Base-by-base conservation (phyloP, 2,113 vertebrate species). In the Nothobranchius kuhntae region DNA sequence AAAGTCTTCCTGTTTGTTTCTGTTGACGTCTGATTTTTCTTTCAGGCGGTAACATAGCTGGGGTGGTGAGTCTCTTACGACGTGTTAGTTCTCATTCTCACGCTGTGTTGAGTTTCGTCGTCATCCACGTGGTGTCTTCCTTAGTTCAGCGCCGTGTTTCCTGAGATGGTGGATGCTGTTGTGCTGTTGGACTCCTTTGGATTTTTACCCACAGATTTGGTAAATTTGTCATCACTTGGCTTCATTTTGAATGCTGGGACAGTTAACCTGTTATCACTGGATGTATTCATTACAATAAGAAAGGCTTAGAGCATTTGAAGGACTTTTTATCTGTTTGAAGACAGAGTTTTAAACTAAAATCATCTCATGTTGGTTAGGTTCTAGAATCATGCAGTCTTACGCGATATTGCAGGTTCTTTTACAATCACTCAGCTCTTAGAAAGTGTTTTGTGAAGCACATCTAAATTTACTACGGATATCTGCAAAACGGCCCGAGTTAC, bases 101-200 rank as follows among this genome's bases (percentile, higher is more conserved):
- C n/a, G 11, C 40, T 38, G 5, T 9, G 4, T 21, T 46, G 15
- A 40, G 30, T 59, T 30, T 6, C 10, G 5, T 71, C 13, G 61
- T 35, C 21, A 2, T 61, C 11, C 26, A 0, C 58, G 1, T 38
- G 71, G 40, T 68, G 15, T 75, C 67, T 51, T 55, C 46, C 12
- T 36, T 64, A 99, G 96, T 97, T 96, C 69, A 89, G 92, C 61
- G 92, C 93, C 9, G 35, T 94, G 75, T 98, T 95, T 88, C 95
- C 96, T 0, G 95, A 99, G 80, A 94, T 95, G 94, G 95, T 97
- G 78, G 94, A 96, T 10, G 89, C 91, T 38, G 46, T 98, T 12
- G 81, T 98, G 53, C 81, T 99, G 48, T 82, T 98, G 86, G 96
- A 98, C 68, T 78, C 82, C 0, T 46, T 38, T 3, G 95, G 95